Evolutionary conservation across 2,888 invertebrate species (phyloP).

Genomic region (Minunthozetes semirufus): DNA sequence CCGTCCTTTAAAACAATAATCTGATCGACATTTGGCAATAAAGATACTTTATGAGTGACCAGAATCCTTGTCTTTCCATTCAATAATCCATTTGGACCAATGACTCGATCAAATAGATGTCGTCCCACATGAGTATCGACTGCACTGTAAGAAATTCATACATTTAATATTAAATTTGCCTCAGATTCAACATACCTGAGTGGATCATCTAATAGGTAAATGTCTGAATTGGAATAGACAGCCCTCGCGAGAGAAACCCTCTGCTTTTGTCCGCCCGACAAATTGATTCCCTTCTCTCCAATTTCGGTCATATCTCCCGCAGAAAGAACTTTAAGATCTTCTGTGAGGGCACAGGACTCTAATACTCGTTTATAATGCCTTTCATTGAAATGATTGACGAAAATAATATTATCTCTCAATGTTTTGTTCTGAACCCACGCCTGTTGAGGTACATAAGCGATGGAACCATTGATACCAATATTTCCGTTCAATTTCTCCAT

Average conservation of each 20-base stretch:
- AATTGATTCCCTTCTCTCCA: constrained; percentile 53
- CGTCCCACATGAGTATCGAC: constrained; percentile 51
- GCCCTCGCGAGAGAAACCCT: constrained; percentile 48
- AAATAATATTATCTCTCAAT: constrained; percentile 51
- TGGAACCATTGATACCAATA: constrained; percentile 10
- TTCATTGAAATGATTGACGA: constrained; percentile 46
- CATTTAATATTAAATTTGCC: not conserved
- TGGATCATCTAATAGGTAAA: constrained; percentile 56
- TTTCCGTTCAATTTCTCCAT: constrained; percentile 42
- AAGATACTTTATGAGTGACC: constrained; percentile 91
- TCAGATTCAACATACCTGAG: constrained; percentile 45
- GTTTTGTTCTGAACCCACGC: constrained; percentile 47
- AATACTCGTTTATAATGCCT: constrained; percentile 48
- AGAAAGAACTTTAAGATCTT: constrained; percentile 52
- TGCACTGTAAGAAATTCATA: constrained; percentile 46
- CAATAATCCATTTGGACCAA: constrained; percentile 52
- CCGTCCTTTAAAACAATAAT: constrained; percentile 84
- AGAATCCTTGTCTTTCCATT: constrained; percentile 67
- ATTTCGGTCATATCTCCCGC: constrained; percentile 53
- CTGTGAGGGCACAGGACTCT: constrained; percentile 51
- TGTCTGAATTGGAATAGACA: constrained; percentile 45
- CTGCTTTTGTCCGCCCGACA: constrained; percentile 51
- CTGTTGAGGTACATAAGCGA: constrained; percentile 37
- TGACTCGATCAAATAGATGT: constrained; percentile 53
- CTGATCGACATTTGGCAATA: constrained; percentile 77